phyloP scores from a whole-genome alignment of 35 echinoderm and acorn worm genomes.

The Lytechinus pictus region DNA sequence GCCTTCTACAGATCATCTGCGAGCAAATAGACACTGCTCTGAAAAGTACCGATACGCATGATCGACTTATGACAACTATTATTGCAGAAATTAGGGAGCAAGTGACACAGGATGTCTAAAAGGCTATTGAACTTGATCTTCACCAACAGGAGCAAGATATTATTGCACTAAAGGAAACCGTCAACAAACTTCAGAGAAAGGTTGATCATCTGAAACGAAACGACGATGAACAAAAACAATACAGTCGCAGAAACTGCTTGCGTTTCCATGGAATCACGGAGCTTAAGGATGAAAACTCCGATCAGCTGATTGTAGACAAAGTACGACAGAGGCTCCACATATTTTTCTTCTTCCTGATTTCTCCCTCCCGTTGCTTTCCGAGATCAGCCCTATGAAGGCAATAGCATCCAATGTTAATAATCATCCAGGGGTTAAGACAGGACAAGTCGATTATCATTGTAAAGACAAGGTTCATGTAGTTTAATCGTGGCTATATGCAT shows the following conservation, averaged over 20 bases:
- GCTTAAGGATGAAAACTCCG: conserved; percentile 17
- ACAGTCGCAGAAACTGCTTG: too few relatives aligned
- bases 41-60: conserved; percentile 18
- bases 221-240: background rate
- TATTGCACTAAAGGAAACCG: background rate
- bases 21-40: conserved; percentile 22
- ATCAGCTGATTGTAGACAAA: conserved; percentile 1
- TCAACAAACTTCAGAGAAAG: conserved; percentile 31
- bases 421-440: too few relatives aligned
- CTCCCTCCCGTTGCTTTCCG: too few relatives aligned
- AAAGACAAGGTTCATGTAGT: too few relatives aligned
- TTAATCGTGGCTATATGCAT: too few relatives aligned
- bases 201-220: conserved; percentile 34
- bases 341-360: too few relatives aligned
- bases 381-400: too few relatives aligned
- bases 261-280: too few relatives aligned
- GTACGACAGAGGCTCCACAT: background rate
- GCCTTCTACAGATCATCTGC: conserved; percentile 14
- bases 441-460: too few relatives aligned
- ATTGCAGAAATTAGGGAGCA: conserved; percentile 22
- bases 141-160: background rate
- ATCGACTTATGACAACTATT: conserved; percentile 30
- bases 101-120: conserved; percentile 36
- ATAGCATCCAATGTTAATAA: too few relatives aligned
- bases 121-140: conserved; percentile 41